Percentiles rank a stretch among this genome's conserved stretches.
Evolutionary conservation across 1,140 invertebrate species (phyloP).

Genomic region (Xylocopa sonorina): DNA sequence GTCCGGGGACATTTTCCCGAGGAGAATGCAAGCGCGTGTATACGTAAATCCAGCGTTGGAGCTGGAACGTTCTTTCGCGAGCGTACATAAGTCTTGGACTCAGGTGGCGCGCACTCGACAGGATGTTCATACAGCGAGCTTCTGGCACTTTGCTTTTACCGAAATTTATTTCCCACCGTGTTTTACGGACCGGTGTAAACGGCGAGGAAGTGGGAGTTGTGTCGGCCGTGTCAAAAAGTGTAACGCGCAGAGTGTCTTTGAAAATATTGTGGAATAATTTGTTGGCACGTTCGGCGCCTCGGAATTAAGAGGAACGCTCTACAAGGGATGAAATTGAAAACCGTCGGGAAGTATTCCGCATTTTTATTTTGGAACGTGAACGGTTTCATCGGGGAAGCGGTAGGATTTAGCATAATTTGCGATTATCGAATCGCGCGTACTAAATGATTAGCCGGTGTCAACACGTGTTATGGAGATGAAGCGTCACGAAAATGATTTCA

Average conservation of each 20-base stretch:
- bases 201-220: not conserved
- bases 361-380: too few relatives aligned
- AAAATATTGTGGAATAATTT: not conserved
- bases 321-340: too few relatives aligned
- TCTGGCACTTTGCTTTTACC: slow-evolving; percentile 64
- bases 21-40: slow-evolving; percentile 32
- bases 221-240: slow-evolving; percentile 35
- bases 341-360: too few relatives aligned
- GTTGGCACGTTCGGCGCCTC: too few relatives aligned
- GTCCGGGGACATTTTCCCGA: not conserved
- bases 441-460: slow-evolving; percentile 43
- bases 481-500: slow-evolving; percentile 55
- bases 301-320: too few relatives aligned
- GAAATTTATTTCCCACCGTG: slow-evolving; percentile 60
- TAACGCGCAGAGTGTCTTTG: slow-evolving; percentile 9
- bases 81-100: slow-evolving; percentile 61
- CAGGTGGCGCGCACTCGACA: slow-evolving; percentile 60
- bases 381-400: not conserved
- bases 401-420: too few relatives aligned
- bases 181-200: slow-evolving; percentile 28
- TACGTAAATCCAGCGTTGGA: slow-evolving; percentile 56
- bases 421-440: not conserved
- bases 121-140: slow-evolving; percentile 57
- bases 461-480: slow-evolving; percentile 54
- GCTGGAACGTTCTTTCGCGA: slow-evolving; percentile 6